Evolutionary conservation across 2,888 invertebrate genomes (phyloP).

Genomic region (Ennomos erosarius): DNA sequence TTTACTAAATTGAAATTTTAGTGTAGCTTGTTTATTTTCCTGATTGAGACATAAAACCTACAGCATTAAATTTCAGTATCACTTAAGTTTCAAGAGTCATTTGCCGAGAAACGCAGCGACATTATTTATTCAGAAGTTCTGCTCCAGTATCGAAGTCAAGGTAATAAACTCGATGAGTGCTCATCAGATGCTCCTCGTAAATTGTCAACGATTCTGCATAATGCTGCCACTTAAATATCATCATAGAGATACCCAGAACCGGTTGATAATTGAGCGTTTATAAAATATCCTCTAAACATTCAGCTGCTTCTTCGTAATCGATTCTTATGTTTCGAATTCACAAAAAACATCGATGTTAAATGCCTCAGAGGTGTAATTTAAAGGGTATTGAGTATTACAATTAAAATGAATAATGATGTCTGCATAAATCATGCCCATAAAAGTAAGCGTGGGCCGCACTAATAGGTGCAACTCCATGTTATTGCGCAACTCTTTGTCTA

Average conservation of each 20-base stretch:
- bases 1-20: too few relatives aligned
- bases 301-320: conserved; percentile 42
- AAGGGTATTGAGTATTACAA: conserved; percentile 59
- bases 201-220: conserved; percentile 63
- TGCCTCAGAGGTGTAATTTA: conserved; percentile 55
- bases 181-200: conserved; percentile 45
- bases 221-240: conserved; percentile 55
- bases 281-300: conserved; percentile 53
- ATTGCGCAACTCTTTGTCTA: conserved; percentile 35
- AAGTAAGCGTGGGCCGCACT: conserved; percentile 51
- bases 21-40: too few relatives aligned
- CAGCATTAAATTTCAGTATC: conserved; percentile 18
- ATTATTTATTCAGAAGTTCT: conserved; percentile 30
- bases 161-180: conserved; percentile 35
- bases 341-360: conserved; percentile 36
- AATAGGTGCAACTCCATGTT: conserved; percentile 32
- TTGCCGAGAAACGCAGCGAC: conserved; percentile 17
- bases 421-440: conserved; percentile 55
- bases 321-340: conserved; percentile 24
- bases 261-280: conserved; percentile 65
- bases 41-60: conserved; percentile 8
- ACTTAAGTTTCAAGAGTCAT: conserved; percentile 23
- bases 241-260: conserved; percentile 49
- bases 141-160: conserved; percentile 30
- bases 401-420: conserved; percentile 65